Base-by-base conservation (phyloP, 2,797 vertebrate species). In the Syngnathus rostellatus region DNA sequence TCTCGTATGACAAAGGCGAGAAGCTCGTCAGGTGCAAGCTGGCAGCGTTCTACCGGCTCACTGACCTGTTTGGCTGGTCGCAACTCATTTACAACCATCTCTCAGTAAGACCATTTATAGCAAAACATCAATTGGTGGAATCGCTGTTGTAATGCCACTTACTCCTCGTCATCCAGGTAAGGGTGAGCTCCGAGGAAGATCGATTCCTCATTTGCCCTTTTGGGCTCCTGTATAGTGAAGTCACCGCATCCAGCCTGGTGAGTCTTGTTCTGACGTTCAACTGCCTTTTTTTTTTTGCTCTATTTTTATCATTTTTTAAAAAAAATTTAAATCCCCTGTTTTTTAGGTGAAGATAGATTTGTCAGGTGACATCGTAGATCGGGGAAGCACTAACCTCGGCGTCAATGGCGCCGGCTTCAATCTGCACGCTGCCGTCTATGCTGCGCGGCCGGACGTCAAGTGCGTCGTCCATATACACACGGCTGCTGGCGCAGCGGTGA, bases 71-170 rank as follows among this genome's bases (percentile, higher is more conserved):
- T 40, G 93, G 96, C 72, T 99, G 97, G 97, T 97, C 96, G 45
- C 93, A 98, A 87, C 95, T 99, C 60, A 99, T 99, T 89, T 99
- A 98, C 89, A 99, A 99, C 89, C 97, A 99, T 73, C 92, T 99
- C 86, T 97, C 96, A 55, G 97, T 99, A 90, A 92, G 94, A 74
- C 10, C 12, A 65, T 41, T 41, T 9, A 3, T 12, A 40, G n/a
- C 12, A 16, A 65, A 21, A 41, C 25, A 16, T 17, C 54, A 57
- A 38, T 57, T 38, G 6, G 38, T 55, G 19, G 37, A 23, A 2
- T 11, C 54, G 55, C 16, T n/a, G 16, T 21, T 54, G 11, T 64
- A 10, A 63, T 53, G 25, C 12, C 14, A 7, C 31, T 37, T 64
- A 23, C n/a, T 53, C 63, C 65, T 71, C 67, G 0, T 77, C 25